A percentile compares a stretch with the other conserved stretches of the same genome.
phyloP scores from a whole-genome alignment of 2,888 invertebrate genomes.

The Sphinx pinastri region DNA sequence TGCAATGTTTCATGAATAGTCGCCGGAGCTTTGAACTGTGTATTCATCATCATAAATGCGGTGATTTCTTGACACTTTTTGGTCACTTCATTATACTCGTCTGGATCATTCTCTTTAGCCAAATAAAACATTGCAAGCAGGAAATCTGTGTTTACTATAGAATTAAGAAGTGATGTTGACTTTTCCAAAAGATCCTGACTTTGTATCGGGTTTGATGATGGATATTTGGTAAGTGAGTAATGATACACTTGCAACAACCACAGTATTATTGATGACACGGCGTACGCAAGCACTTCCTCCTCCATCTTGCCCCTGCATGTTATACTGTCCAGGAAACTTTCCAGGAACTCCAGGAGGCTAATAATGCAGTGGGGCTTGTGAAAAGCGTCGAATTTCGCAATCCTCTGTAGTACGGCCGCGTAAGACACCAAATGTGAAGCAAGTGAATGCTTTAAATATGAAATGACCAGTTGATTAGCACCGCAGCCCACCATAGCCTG shows the following conservation, averaged over 20 bases:
- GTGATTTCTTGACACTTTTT: constrained; percentile 91
- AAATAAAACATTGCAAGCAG: constrained; percentile 92
- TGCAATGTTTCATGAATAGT: constrained; percentile 85
- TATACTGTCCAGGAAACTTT: constrained; percentile 86
- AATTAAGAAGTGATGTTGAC: constrained; percentile 87
- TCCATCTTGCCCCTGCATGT: constrained; percentile 93
- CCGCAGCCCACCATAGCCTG: constrained; percentile 97
- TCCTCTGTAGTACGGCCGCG: constrained; percentile 93
- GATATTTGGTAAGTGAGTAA: constrained; percentile 76
- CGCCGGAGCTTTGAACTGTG: constrained; percentile 80
- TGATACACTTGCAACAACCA: constrained; percentile 92
- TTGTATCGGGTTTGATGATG: constrained; percentile 76
- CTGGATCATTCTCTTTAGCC: constrained; percentile 91
- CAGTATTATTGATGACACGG: constrained; percentile 91
- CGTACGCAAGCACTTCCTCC: constrained; percentile 92
- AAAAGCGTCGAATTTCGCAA: constrained; percentile 94
- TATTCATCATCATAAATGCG: constrained; percentile 83
- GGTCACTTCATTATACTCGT: constrained; percentile 86
- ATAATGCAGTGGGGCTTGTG: constrained; percentile 94
- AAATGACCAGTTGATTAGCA: constrained; percentile 95
- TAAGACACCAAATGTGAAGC: constrained; percentile 96
- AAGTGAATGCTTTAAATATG: constrained; percentile 95
- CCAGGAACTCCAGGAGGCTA: constrained; percentile 93
- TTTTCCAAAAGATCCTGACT: constrained; percentile 87
- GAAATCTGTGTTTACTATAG: constrained; percentile 89